Percentiles rank a stretch among this genome's conserved stretches.
phyloP scores from a whole-genome alignment of 2,888 invertebrate genomes.

The Lacanobia oleracea region DNA sequence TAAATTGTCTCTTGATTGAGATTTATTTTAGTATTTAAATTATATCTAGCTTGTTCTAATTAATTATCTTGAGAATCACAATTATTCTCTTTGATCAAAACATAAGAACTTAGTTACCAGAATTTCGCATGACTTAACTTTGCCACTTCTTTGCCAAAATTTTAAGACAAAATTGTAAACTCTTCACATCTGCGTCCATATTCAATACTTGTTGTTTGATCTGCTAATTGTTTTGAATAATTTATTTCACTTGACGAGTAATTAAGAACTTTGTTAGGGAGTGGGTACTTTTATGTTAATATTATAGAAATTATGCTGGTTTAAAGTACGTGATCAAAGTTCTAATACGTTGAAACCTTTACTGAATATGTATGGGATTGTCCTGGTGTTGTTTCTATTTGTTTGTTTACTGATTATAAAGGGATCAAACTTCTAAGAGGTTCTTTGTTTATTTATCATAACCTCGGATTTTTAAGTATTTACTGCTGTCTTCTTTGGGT shows the following conservation, averaged over 20 bases:
- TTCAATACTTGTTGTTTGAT: conserved; percentile 74
- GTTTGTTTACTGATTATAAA: conserved; percentile 61
- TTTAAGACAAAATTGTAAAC: conserved; percentile 41
- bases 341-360: conserved; percentile 74
- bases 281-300: conserved; percentile 77
- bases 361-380: conserved; percentile 79
- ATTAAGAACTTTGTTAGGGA: conserved; percentile 81
- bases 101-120: conserved; percentile 24
- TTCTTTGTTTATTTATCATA: conserved; percentile 57
- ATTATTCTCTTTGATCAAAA: conserved; percentile 35
- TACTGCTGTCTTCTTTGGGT: conserved; percentile 30
- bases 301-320: conserved; percentile 77
- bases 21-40: background rate
- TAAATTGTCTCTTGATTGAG: too few relatives aligned
- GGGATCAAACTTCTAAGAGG: conserved; percentile 55
- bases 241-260: conserved; percentile 84
- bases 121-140: conserved; percentile 37
- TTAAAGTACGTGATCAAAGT: conserved; percentile 80
- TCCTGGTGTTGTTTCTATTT: conserved; percentile 56
- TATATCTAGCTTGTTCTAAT: conserved; percentile 1
- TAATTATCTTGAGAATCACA: conserved; percentile 13
- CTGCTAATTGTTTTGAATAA: conserved; percentile 83
- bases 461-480: conserved; percentile 35
- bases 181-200: conserved; percentile 68
- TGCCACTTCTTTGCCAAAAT: conserved; percentile 32